Evolutionary conservation across 2,888 invertebrate species (phyloP).

Genomic region (Diadegma fenestrale): DNA sequence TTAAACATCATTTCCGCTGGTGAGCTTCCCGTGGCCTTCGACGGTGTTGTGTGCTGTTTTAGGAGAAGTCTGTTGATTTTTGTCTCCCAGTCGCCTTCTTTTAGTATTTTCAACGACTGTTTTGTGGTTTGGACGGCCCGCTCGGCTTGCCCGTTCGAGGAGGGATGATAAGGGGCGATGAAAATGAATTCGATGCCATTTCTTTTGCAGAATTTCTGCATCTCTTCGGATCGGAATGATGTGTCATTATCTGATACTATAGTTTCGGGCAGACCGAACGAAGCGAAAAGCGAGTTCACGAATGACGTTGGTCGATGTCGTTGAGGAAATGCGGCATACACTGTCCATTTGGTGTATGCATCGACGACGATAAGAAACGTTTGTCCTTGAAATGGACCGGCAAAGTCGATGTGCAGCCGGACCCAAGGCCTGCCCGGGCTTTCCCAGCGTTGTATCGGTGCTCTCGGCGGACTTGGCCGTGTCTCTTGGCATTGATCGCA

Average conservation of each 20-base stretch:
- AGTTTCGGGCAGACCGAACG: slow-evolving; percentile 71
- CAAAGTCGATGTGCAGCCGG: too few relatives aligned
- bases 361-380: too few relatives aligned
- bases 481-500: slow-evolving; percentile 25
- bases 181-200: slow-evolving; percentile 68
- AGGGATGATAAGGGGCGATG: slow-evolving; percentile 71
- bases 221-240: slow-evolving; percentile 71
- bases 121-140: slow-evolving; percentile 72
- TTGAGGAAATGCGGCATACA: slow-evolving; percentile 46
- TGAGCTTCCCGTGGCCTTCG: slow-evolving; percentile 38
- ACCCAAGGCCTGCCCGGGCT: too few relatives aligned
- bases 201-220: slow-evolving; percentile 63
- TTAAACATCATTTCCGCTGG: slow-evolving; percentile 64
- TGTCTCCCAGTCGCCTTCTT: slow-evolving; percentile 52
- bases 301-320: slow-evolving; percentile 59
- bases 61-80: slow-evolving; percentile 62
- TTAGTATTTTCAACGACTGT: slow-evolving; percentile 61
- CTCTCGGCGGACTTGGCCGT: too few relatives aligned
- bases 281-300: slow-evolving; percentile 59
- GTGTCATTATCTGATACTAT: slow-evolving; percentile 70
- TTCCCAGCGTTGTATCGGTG: too few relatives aligned
- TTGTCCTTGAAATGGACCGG: too few relatives aligned
- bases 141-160: slow-evolving; percentile 74
- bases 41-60: slow-evolving; percentile 66
- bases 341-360: slow-evolving; percentile 26